phyloP scores from a whole-genome alignment of 2,888 invertebrate species.

The Thera britannica region DNA sequence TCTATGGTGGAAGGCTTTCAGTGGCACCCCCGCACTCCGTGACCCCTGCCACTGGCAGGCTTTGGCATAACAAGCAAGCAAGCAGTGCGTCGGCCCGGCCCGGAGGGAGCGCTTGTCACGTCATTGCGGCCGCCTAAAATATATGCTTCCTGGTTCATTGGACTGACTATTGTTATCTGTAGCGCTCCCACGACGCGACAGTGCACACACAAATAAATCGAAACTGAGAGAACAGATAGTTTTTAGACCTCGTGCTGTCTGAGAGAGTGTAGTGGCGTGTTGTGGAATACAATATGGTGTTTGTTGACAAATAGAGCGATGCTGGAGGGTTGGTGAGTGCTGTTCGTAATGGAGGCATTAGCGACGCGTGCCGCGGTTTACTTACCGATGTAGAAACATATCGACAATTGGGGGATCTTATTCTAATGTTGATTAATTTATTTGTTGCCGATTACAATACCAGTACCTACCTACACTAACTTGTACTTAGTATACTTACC shows the following conservation, averaged over 20 bases:
- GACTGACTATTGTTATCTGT: constrained; percentile 29
- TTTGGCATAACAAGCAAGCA: constrained; percentile 18
- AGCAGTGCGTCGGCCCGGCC: constrained; percentile 35
- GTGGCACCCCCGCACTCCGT: constrained; percentile 38
- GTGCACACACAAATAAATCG: constrained; percentile 9
- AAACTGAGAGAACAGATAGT: constrained; percentile 15
- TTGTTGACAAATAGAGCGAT: constrained; percentile 51
- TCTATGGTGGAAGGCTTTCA: constrained; percentile 35
- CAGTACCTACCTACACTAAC: too few relatives aligned
- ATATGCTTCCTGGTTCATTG: constrained; percentile 42
- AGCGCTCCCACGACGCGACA: constrained; percentile 3
- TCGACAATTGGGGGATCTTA: constrained; percentile 32
- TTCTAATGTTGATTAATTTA: constrained; percentile 20
- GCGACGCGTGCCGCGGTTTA: constrained; percentile 59
- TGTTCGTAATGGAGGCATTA: constrained; percentile 44
- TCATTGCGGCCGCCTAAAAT: constrained; percentile 9
- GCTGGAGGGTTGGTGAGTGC: constrained; percentile 62
- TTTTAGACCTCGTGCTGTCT: neutral
- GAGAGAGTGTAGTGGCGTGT: constrained; percentile 38
- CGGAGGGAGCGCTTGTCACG: constrained; percentile 18
- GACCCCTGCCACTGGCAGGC: constrained; percentile 26
- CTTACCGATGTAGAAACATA: constrained; percentile 53
- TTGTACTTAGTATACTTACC: too few relatives aligned
- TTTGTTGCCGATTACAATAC: constrained; percentile 11
- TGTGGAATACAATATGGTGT: constrained; percentile 44